A percentile compares a stretch with the other conserved stretches of the same genome.
These are phyloP conservation scores for Ovibos moschatus DNA, from an alignment of 2,113 vertebrate species.

Conservation along the genomic window DNA sequence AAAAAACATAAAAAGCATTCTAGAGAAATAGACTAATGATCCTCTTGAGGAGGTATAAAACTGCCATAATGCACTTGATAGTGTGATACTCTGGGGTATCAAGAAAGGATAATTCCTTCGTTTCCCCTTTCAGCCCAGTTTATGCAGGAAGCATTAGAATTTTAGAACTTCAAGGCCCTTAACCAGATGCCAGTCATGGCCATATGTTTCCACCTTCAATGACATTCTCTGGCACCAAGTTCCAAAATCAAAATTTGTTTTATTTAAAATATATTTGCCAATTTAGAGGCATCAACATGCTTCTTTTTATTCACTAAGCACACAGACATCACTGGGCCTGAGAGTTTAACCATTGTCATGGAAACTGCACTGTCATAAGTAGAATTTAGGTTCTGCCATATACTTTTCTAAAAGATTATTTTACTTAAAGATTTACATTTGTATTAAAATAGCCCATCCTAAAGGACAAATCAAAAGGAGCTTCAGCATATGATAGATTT, in stretches of 20 bases:
- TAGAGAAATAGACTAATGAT: slow-evolving; percentile 23
- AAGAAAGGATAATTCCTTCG: background rate
- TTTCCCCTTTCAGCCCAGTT: background rate
- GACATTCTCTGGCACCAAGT: background rate
- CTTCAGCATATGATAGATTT: background rate
- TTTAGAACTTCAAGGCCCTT: background rate
- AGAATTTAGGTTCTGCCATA: background rate
- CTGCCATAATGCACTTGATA: background rate
- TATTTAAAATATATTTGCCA: slow-evolving; percentile 13
- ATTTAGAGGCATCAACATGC: background rate
- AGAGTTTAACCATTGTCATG: background rate
- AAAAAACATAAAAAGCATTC: slow-evolving; percentile 49
- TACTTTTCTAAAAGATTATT: background rate
- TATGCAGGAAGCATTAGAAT: background rate
- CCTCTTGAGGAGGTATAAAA: slow-evolving; percentile 32
- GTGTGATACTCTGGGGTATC: background rate
- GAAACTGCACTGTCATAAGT: background rate
- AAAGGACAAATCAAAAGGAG: background rate
- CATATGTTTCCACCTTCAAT: background rate
- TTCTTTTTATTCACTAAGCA: background rate
- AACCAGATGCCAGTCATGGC: background rate
- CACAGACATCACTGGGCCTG: background rate
- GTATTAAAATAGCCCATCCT: background rate
- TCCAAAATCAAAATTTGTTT: slow-evolving; percentile 9
- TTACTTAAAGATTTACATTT: background rate